Evolutionary conservation across 2,797 vertebrate genomes (phyloP).

Genomic region (Sylvia borin): DNA sequence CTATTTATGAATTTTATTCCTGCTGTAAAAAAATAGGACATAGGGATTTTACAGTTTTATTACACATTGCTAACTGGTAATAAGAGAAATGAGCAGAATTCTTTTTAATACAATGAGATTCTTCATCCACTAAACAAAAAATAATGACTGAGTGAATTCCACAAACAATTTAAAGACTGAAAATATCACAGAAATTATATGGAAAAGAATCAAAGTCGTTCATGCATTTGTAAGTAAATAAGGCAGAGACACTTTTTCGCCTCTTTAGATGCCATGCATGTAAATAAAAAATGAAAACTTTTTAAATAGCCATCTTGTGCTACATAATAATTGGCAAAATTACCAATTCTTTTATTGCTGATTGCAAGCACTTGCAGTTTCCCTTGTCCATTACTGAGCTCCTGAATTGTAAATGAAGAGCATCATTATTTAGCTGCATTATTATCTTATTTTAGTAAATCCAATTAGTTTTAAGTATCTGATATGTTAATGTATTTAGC

Average conservation of each 20-base stretch:
- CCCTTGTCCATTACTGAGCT: conserved; percentile 9
- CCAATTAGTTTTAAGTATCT: background rate
- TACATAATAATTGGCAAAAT: conserved; percentile 42
- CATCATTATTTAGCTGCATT: conserved; percentile 28
- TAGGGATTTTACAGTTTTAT: background rate
- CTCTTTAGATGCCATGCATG: background rate
- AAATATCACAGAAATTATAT: background rate
- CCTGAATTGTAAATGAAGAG: conserved; percentile 25
- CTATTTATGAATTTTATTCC: background rate
- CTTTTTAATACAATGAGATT: background rate
- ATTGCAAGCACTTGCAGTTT: conserved; percentile 43
- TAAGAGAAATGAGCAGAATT: background rate
- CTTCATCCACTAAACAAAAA: background rate
- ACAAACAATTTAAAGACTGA: background rate
- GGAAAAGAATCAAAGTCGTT: background rate
- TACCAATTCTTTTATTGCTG: conserved; percentile 54
- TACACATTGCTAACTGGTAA: background rate
- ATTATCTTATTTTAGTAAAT: conserved; percentile 37
- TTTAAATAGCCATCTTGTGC: conserved; percentile 14
- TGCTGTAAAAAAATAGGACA: background rate
- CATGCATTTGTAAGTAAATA: background rate
- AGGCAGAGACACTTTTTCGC: background rate
- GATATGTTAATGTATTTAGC: background rate
- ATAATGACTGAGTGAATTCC: background rate
- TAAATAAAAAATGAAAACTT: conserved; percentile 54